A percentile compares a stretch with the other conserved stretches of the same genome.
Evolutionary conservation across 2,888 invertebrate genomes (phyloP).

Genomic region (Abscondita cerata): DNA sequence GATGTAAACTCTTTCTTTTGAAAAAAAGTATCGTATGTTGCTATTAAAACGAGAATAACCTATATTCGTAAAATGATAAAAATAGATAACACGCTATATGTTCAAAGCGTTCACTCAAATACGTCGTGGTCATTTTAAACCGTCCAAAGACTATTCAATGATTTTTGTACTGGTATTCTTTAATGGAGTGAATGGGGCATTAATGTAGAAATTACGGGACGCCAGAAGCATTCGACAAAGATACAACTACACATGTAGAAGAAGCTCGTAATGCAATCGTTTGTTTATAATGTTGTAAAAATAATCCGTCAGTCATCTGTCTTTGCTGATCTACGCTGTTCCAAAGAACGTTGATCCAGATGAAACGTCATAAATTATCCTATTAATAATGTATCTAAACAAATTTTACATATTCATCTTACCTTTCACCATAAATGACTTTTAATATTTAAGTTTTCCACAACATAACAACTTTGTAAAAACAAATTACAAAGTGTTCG

Average conservation of each 20-base stretch:
- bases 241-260: conserved; percentile 37
- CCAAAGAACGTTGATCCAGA: neutral
- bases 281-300: conserved; percentile 59
- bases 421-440: no score
- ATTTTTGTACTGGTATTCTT: conserved; percentile 47
- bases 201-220: conserved; percentile 19
- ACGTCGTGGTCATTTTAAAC: conserved; percentile 43
- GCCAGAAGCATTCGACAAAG: conserved; percentile 23
- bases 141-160: conserved; percentile 45
- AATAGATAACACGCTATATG: conserved; percentile 15
- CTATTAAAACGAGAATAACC: no score
- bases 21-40: no score
- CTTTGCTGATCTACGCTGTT: conserved; percentile 56
- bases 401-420: no score
- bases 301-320: conserved; percentile 61
- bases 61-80: neutral
- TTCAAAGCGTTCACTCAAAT: conserved; percentile 41
- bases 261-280: conserved; percentile 48
- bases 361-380: no score
- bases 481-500: neutral
- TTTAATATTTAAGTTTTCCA: no score
- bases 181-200: conserved; percentile 34
- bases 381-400: no score
- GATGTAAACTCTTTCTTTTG: no score
- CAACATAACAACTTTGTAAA: neutral